Evolutionary conservation across 2,888 invertebrate species (phyloP).

Genomic region (Glaucopsyche alexis): DNA sequence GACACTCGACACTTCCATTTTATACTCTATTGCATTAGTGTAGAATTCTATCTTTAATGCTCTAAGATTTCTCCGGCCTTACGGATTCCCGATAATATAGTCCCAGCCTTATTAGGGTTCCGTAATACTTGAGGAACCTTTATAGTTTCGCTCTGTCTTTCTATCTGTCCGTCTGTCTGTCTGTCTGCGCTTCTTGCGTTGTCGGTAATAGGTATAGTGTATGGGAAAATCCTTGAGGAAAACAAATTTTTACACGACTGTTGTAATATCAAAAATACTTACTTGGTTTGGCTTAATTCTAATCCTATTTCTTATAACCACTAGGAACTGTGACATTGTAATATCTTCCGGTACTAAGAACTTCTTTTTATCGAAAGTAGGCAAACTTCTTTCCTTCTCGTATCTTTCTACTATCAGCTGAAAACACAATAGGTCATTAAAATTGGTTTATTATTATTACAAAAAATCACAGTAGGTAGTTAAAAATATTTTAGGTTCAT

Average conservation of each 20-base stretch:
- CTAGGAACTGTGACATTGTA: conserved; percentile 92
- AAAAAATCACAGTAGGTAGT: neutral
- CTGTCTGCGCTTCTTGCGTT: too few relatives aligned
- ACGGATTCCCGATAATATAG: too few relatives aligned
- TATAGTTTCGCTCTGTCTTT: too few relatives aligned
- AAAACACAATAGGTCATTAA: conserved; percentile 36
- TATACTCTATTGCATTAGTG: too few relatives aligned
- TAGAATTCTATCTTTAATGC: too few relatives aligned
- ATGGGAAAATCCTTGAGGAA: neutral
- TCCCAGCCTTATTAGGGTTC: too few relatives aligned
- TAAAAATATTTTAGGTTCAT: too few relatives aligned
- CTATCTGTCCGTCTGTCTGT: too few relatives aligned
- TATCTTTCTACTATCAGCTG: conserved; percentile 92
- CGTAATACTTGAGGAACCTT: too few relatives aligned
- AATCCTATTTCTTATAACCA: conserved; percentile 83
- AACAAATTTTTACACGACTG: neutral
- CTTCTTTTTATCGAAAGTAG: conserved; percentile 90
- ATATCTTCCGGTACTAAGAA: conserved; percentile 94
- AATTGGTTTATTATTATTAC: neutral
- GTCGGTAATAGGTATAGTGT: too few relatives aligned
- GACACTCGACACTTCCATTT: too few relatives aligned
- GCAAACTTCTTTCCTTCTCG: conserved; percentile 87
- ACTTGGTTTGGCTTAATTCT: conserved; percentile 82
- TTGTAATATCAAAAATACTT: conserved; percentile 45
- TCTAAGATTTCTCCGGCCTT: too few relatives aligned